These are phyloP conservation scores for Horisme vitalbata DNA, from an alignment of 2,888 invertebrate genomes.

Conservation along the genomic window DNA sequence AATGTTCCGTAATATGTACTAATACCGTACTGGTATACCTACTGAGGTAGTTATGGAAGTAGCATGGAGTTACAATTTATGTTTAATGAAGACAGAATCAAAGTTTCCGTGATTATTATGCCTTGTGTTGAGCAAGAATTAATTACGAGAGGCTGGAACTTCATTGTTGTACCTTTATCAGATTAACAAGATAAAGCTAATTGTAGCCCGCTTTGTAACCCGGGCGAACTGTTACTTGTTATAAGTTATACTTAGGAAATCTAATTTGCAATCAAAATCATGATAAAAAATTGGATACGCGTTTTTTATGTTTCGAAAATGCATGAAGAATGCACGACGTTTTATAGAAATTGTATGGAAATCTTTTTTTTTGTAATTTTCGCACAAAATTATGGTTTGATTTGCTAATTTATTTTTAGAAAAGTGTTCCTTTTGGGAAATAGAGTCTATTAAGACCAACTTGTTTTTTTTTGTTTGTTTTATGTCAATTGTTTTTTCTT, in stretches of 20 bases:
- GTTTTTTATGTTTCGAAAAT: neutral
- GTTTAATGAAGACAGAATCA: slow-evolving; percentile 2
- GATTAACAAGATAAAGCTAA: slow-evolving; percentile 23
- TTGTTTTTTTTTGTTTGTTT: no score
- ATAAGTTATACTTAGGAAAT: neutral
- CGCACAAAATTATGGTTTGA: no score
- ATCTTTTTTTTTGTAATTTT: no score
- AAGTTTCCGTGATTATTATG: slow-evolving; percentile 17
- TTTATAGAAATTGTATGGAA: no score
- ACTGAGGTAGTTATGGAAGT: no score
- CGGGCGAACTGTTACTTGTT: neutral
- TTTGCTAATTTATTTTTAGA: no score
- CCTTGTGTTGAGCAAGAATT: slow-evolving; percentile 17
- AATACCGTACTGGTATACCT: no score
- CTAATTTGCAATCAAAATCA: slow-evolving; percentile 1
- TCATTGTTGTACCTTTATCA: slow-evolving; percentile 22
- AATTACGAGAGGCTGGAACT: slow-evolving; percentile 21
- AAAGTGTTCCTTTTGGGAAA: no score
- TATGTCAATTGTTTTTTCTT: no score
- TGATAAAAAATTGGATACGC: neutral
- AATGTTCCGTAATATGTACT: no score
- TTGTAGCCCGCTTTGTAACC: slow-evolving; percentile 3
- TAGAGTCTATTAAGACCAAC: no score
- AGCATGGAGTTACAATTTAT: neutral
- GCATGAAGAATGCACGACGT: no score